Evolutionary conservation across 2,888 invertebrate genomes (phyloP), one percentile per base, ranked within the genome.

Genomic region (Rugalucina vietnamica): DNA sequence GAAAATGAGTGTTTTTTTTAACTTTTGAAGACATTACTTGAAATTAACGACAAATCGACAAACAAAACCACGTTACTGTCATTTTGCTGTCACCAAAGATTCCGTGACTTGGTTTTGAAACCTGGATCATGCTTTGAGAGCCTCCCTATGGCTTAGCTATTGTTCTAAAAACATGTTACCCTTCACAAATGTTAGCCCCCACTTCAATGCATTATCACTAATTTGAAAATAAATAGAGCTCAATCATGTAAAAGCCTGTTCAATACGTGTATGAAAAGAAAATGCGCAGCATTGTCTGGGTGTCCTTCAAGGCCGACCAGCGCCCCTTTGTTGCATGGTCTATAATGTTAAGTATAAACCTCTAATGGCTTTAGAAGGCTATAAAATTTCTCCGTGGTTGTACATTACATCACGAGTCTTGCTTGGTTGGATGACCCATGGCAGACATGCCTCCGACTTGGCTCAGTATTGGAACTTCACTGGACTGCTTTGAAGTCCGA

Each of bases 141-240:
- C 65, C 18, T 34, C 34, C 32, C 3, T 34, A 65, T 65, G 65
- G 65, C 65, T 65, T 65, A 65, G 18, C 34, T 65, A 34, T 65
- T 65, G 65, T 65, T 65, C 65, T 65, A 34, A 21, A 34, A 34
- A 27, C 18, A 8, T 34, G 65, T 21, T 65, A 34, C 18, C 65
- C 27, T 65, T 65, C 65, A 34, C 8, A 65, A 29, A 32, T 29
- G 3, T 65, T 65, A 2, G 34, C 18, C 32, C n/a, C 24, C 65
- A 65, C 65, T 65, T 34, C 18, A 65, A 29, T 65, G 10, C 34
- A 65, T 65, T 65, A 65, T 29, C 34, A 34, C 65, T 65, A 65
- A 65, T 65, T 27, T 29, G 65, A 65, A 65, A 65, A 65, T 65
- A 65, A 65, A 65, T 65, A n/a, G n/a, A n/a, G n/a, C n/a, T n/a